Evolutionary conservation across 2,113 vertebrate genomes (phyloP), one percentile per base, ranked within the genome.

Genomic region (Leucoraja erinaceus): DNA sequence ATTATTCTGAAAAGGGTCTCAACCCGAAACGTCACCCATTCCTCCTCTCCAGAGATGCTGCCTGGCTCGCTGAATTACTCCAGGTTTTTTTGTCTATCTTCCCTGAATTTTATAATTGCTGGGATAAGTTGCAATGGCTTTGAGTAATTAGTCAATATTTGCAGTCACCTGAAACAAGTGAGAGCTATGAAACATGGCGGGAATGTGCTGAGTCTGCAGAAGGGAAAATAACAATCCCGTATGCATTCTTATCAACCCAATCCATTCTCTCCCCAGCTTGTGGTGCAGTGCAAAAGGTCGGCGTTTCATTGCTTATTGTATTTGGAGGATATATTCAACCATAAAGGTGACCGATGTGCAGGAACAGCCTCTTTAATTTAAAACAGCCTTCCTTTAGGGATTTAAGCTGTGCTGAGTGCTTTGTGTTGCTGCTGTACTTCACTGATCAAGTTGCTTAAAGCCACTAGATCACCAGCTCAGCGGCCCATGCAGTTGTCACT

Each of bases 291-390:
- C 6, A 12, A 91, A 91, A 91, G 88, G 66, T 70, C 20, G 66
- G 31, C 70, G 66, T 91, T 91, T 72, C 68, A 91, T 91, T 70
- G 88, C 66, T 91, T 91, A 70, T 91, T 91, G 66, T 72, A 31
- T 91, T 91, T 38, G 47, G 88, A 72, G 33, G 66, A 72, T 70
- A 70, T 70, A 91, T 33, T 91, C 66, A 72, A 25, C 88, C 88
- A 72, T 91, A 91, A 91, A 91, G 63, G 83, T 88, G 83, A 63
- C 83, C 59, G 83, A 88, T 88, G 83, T n/a, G 25, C 59, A 88
- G 83, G 63, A 88, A 7, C 83, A 63, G 83, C 59, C 59, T 88
- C 25, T 88, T 88, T 88, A 88, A 88, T 88, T 88, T 88, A 88
- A 66, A 88, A n/a, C 61, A n/a, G 59, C 83, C 56, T 86, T n/a